phyloP scores from a whole-genome alignment of 2,888 invertebrate genomes.

The Kuschelorhynchus macadamiae region DNA sequence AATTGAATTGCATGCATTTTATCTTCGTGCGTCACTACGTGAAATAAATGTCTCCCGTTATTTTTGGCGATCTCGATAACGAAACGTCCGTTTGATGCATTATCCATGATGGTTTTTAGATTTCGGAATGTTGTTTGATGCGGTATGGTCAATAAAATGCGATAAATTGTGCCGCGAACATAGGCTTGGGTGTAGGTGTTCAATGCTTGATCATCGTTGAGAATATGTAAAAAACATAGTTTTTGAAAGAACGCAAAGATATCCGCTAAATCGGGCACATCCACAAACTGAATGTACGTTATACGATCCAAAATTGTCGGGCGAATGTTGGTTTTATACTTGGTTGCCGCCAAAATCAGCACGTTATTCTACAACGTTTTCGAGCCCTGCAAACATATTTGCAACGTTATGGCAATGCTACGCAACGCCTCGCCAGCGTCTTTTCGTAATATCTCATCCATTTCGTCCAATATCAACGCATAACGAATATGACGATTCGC shows the following conservation, averaged over 20 bases:
- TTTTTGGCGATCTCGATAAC: slow-evolving; percentile 2
- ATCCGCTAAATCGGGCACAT: slow-evolving; percentile 5
- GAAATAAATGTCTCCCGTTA: slow-evolving; percentile 1
- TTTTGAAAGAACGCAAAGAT: neutral
- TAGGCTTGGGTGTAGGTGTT: slow-evolving; percentile 1
- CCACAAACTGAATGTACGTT: slow-evolving; percentile 1
- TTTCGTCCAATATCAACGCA: slow-evolving; percentile 4
- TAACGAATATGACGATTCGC: slow-evolving; percentile 1
- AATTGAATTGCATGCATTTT: neutral
- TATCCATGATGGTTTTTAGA: slow-evolving; percentile 2
- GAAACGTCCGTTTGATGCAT: slow-evolving; percentile 6
- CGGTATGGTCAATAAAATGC: slow-evolving; percentile 4
- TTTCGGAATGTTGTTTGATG: slow-evolving; percentile 4
- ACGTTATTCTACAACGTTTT: slow-evolving; percentile 8
- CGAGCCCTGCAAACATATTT: slow-evolving; percentile 13
- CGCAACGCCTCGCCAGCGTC: slow-evolving; percentile 12
- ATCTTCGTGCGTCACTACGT: neutral
- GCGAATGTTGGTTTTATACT: slow-evolving; percentile 8
- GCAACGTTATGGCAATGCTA: slow-evolving; percentile 9
- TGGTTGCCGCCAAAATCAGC: slow-evolving; percentile 3
- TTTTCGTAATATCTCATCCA: slow-evolving; percentile 10
- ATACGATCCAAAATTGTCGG: slow-evolving; percentile 4
- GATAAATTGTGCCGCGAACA: neutral
- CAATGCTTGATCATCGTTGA: neutral
- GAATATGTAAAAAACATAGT: neutral